phyloP scores from a whole-genome alignment of 2,888 invertebrate genomes.

The Lithophane semibrunnea region DNA sequence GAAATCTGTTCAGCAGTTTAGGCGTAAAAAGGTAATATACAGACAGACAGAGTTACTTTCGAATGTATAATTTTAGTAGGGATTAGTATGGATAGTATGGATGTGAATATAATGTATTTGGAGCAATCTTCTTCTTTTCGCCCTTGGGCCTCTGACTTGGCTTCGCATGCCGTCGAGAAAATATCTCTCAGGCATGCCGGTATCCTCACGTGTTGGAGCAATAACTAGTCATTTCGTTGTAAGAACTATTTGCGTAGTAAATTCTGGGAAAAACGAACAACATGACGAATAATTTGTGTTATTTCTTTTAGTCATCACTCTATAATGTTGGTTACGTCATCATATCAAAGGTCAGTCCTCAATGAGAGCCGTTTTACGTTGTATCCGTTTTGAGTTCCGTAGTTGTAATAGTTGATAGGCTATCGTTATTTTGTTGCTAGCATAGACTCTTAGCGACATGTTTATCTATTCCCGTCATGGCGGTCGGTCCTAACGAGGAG shows the following conservation, averaged over 20 bases:
- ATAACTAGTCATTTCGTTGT: background rate
- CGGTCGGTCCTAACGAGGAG: fast-evolving
- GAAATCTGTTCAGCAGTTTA: no score
- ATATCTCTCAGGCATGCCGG: no score
- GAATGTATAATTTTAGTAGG: no score
- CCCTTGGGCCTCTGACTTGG: no score
- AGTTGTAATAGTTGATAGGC: conserved; percentile 8
- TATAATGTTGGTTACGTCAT: conserved; percentile 43
- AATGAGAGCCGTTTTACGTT: conserved; percentile 39
- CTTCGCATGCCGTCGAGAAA: no score
- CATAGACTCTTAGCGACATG: background rate
- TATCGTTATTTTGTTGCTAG: conserved; percentile 15
- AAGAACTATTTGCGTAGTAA: conserved; percentile 15
- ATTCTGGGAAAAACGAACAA: conserved; percentile 35
- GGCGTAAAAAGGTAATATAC: no score
- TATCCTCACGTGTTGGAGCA: no score
- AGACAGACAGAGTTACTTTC: no score
- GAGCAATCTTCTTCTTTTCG: no score
- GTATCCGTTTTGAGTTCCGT: conserved; percentile 11
- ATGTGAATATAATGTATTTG: no score
- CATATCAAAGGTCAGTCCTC: conserved; percentile 35
- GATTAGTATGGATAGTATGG: no score
- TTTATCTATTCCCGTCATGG: conserved; percentile 22
- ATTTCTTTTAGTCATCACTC: conserved; percentile 52
- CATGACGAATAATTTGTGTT: conserved; percentile 46